phyloP scores from a whole-genome alignment of 2,113 vertebrate species.

The Willisornis vidua region DNA sequence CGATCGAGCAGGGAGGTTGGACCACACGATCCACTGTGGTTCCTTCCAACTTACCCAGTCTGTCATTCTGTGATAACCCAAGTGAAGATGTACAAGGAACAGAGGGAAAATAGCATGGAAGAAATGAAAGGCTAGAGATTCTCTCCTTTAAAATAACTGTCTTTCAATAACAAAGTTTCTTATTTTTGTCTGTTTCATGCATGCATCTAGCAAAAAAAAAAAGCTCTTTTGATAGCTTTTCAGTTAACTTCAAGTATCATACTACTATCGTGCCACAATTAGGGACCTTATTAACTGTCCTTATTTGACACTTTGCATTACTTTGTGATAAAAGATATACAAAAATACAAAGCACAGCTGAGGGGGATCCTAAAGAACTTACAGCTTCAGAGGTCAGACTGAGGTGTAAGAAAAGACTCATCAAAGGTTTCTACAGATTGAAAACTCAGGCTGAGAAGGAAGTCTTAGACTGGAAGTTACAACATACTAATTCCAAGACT shows the following conservation, averaged over 20 bases:
- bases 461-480: background rate
- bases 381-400: background rate
- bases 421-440: background rate
- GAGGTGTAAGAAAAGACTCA: background rate
- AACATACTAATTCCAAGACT: background rate
- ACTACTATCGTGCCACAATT: background rate
- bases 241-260: background rate
- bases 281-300: background rate
- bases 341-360: background rate
- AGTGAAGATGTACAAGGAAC: background rate
- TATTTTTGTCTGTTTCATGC: background rate
- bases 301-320: background rate
- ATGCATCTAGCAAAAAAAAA: background rate
- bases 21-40: background rate
- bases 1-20: background rate
- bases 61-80: background rate
- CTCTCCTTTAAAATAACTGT: background rate
- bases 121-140: background rate
- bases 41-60: background rate
- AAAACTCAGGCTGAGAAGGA: background rate
- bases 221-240: background rate
- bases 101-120: background rate
- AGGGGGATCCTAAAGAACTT: background rate
- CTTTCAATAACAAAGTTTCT: background rate
- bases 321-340: background rate